Percentiles rank a stretch among this genome's conserved stretches.
Conservation (phyloP, 2,797 vertebrate genomes). For the Jordanella pulchra region DNA sequence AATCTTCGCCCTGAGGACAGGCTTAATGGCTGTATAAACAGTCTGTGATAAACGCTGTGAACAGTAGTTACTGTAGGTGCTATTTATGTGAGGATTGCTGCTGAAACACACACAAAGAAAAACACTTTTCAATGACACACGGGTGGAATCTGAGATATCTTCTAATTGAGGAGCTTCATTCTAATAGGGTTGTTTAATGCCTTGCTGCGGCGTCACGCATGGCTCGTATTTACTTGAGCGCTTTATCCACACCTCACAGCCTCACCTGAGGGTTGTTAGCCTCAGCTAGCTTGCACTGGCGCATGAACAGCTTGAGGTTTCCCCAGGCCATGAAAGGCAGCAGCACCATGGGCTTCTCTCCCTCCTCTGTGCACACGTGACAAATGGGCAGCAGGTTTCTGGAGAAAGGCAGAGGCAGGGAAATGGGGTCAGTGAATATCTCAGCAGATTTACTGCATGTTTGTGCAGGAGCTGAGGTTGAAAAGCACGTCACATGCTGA, state of each 20-base stretch:
- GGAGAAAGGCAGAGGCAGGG: conserved; percentile 12
- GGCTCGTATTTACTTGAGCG: background rate
- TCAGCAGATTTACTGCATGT: background rate
- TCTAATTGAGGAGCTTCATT: conserved; percentile 32
- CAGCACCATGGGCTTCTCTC: conserved; percentile 97
- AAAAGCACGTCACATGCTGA: background rate
- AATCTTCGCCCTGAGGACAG: conserved; percentile 45
- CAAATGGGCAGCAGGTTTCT: conserved; percentile 97
- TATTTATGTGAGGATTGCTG: conserved; percentile 36
- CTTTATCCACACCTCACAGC: conserved; percentile 22
- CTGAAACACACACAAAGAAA: conserved; percentile 49
- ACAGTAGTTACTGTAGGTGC: conserved; percentile 49
- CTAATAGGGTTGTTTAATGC: conserved; percentile 26
- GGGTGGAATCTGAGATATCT: conserved; percentile 28
- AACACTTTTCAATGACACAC: conserved; percentile 39
- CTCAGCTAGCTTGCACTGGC: conserved; percentile 98
- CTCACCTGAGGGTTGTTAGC: conserved; percentile 98
- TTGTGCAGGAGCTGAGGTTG: background rate
- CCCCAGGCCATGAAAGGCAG: conserved; percentile 98
- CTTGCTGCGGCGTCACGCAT: background rate
- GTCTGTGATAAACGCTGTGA: conserved; percentile 47
- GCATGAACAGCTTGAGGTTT: conserved; percentile 96
- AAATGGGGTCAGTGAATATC: background rate
- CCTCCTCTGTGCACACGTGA: conserved; percentile 95
- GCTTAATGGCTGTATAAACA: conserved; percentile 56